Base-by-base conservation (phyloP, 2,888 invertebrate species). In the Tineola bisselliella region DNA sequence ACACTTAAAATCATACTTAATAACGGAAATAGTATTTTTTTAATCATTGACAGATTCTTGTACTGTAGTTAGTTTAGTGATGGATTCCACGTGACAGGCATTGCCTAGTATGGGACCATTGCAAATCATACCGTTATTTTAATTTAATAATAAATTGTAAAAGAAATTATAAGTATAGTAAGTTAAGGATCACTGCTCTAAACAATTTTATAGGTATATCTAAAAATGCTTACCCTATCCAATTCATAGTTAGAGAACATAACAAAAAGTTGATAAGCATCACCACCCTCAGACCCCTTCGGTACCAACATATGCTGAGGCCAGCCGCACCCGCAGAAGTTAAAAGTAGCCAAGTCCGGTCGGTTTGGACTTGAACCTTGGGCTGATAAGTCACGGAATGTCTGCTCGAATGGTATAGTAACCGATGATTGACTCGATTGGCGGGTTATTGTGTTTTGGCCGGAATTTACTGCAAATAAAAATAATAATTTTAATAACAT, bases 311-410 rank as follows among this genome's bases (percentile, higher is more conserved):
- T 84, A 71, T 90, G 89, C 63, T 89, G 88, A 0, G 89, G 89
- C 89, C 89, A 89, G 31, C 89, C 89, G 67, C 91, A 91, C 59
- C 90, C 90, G 76, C 91, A 91, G 81, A 79, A 89, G 76, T 89
- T 89, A 75, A 88, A 88, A 30, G 75, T 64, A 2, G 80, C 77
- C 2, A 79, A 73, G 17, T 65, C 63, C 1, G 63, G 44, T 12
- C 65, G 66, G 0, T 69, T 68, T n/a, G 80, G 69, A 69, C 77
- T 65, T 31, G 66, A 63, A 62, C 70, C 72, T 64, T 77, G 77
- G 0, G 62, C 62, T 3, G 84, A 79, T 59, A 90, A 73, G 69
- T 88, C 86, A 54, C 89, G 81, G 86, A 90, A 90, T 0, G 89
- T 89, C 66, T 87, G 84, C 69, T 89, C 89, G 73, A 88, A 88